Evolutionary conservation across 2,797 vertebrate genomes (phyloP).

Genomic region (Xenops minutus): DNA sequence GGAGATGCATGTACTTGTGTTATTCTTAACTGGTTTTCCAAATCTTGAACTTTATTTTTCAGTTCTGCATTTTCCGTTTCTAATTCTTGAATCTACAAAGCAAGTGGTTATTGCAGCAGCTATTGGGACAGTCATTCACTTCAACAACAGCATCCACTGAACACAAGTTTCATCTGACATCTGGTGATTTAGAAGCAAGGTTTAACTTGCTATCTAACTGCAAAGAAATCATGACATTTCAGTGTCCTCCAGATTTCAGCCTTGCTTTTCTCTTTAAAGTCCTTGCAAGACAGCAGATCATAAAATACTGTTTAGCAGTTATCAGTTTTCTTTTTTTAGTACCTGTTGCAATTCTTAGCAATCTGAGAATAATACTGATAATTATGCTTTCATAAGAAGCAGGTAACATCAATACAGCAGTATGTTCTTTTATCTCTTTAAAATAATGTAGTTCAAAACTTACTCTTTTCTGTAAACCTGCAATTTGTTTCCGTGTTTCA

Average conservation of each 20-base stretch:
- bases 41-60: constrained; percentile 91
- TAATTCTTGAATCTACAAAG: constrained; percentile 93
- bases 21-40: constrained; percentile 91
- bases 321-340: not conserved
- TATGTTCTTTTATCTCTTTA: not conserved
- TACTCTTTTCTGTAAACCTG: constrained; percentile 93
- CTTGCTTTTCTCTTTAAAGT: not conserved
- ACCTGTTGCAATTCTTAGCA: not conserved
- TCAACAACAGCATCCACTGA: not conserved
- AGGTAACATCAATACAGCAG: not conserved
- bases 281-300: not conserved
- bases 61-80: constrained; percentile 95
- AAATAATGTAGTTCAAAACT: constrained; percentile 34
- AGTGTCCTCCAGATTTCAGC: not conserved
- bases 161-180: not conserved
- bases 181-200: not conserved
- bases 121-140: not conserved
- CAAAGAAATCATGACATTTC: not conserved
- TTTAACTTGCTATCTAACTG: not conserved
- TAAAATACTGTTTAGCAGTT: not conserved
- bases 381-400: not conserved
- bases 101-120: constrained; percentile 45
- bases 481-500: constrained; percentile 97
- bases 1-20: constrained; percentile 81
- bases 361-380: not conserved